Evolutionary conservation across 1,140 invertebrate species (phyloP).

Genomic region (Diorhabda sublineata): DNA sequence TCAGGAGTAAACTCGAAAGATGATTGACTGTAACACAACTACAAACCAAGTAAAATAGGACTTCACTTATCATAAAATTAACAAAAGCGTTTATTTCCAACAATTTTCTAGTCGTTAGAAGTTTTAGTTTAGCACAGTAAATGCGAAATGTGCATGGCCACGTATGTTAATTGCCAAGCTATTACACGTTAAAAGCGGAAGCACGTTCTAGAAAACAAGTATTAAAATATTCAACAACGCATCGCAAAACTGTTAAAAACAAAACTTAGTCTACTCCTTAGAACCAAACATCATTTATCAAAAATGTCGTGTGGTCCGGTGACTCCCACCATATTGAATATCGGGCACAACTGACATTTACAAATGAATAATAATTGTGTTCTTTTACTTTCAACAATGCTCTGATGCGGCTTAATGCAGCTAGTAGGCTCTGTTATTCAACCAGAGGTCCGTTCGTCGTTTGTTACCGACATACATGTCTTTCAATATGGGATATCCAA

Average conservation of each 20-base stretch:
- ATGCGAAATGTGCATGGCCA: not conserved
- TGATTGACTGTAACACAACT: no score
- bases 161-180: not conserved
- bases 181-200: not conserved
- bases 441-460: constrained; percentile 19
- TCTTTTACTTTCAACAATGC: constrained; percentile 44
- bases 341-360: constrained; percentile 43
- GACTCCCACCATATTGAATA: constrained; percentile 45
- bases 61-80: no score
- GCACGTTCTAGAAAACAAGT: not conserved
- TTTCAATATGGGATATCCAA: not conserved
- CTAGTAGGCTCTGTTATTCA: constrained; percentile 15
- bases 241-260: constrained; percentile 32
- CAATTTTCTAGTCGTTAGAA: no score
- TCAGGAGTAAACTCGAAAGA: no score
- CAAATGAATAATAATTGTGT: constrained; percentile 46
- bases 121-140: not conserved
- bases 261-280: constrained; percentile 38
- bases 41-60: no score
- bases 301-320: constrained; percentile 40
- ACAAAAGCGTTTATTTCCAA: no score
- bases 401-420: constrained; percentile 26
- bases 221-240: constrained; percentile 26
- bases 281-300: constrained; percentile 44
- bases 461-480: constrained; percentile 12